Evolutionary conservation across 2,797 vertebrate genomes (phyloP).

Genomic region (Ibycter americanus): DNA sequence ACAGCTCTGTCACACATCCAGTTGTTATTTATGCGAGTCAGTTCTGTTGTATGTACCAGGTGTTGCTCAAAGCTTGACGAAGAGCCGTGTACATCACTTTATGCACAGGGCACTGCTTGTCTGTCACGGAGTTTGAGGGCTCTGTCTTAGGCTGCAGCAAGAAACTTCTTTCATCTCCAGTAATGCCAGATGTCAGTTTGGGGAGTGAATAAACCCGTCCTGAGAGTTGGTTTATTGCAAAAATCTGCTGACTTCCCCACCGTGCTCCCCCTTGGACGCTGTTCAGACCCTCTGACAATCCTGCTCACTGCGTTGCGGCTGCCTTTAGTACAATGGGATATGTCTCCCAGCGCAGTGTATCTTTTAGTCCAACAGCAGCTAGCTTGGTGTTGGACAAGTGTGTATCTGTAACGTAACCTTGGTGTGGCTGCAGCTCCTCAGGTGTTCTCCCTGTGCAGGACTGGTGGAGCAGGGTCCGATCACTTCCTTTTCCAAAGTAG

Average conservation of each 20-base stretch:
- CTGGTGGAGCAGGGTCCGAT: neutral
- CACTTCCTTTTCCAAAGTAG: neutral
- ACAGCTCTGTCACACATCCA: neutral
- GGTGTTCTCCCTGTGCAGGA: neutral
- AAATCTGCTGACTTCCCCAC: neutral
- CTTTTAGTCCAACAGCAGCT: neutral
- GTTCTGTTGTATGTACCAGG: neutral
- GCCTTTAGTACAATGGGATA: rapidly evolving
- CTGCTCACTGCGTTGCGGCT: neutral
- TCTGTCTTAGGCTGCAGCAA: neutral
- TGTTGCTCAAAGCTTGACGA: neutral
- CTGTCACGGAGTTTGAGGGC: neutral
- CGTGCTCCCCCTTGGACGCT: rapidly evolving
- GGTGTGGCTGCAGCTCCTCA: neutral
- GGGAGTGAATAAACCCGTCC: neutral
- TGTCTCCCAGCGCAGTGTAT: rapidly evolving
- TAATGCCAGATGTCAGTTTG: neutral
- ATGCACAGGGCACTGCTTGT: neutral
- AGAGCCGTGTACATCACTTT: rapidly evolving
- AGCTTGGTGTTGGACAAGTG: rapidly evolving
- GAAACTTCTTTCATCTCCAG: neutral
- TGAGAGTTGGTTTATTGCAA: neutral
- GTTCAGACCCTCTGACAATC: neutral
- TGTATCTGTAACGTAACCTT: rapidly evolving
- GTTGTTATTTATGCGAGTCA: neutral